Percentiles rank a stretch among this genome's conserved stretches.
phyloP scores from a whole-genome alignment of 1,140 invertebrate genomes.

The Drosophila ercepeae region DNA sequence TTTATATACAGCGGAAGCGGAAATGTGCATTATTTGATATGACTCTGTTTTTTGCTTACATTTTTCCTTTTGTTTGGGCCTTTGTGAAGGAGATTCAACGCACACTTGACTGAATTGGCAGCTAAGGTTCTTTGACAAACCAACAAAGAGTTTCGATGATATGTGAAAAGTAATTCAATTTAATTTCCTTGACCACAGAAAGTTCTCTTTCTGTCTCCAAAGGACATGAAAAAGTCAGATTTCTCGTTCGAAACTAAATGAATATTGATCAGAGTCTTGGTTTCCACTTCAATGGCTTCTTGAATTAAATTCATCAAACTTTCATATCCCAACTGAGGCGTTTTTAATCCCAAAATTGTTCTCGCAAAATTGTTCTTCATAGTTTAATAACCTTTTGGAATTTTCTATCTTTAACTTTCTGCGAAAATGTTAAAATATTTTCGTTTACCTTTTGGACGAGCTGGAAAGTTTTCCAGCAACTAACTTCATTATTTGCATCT shows the following conservation, averaged over 20 bases:
- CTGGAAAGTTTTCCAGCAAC: constrained; percentile 15
- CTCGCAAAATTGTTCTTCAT: constrained; percentile 4
- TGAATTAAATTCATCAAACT: constrained; percentile 13
- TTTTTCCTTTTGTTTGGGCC: constrained; percentile 14
- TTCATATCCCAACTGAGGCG: not conserved
- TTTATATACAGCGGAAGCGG: constrained; percentile 60
- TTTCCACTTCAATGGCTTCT: constrained; percentile 16
- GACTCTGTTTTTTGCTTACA: constrained; percentile 21
- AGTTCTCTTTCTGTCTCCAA: not conserved
- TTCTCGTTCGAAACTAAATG: constrained; percentile 9
- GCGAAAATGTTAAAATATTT: constrained; percentile 1
- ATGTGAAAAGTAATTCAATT: constrained; percentile 41
- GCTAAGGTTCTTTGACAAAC: constrained; percentile 19
- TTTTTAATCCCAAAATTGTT: not conserved
- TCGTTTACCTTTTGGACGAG: constrained; percentile 21
- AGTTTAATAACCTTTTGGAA: constrained; percentile 13
- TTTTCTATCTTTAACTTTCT: constrained; percentile 15
- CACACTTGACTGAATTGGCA: constrained; percentile 29
- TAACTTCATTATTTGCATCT: not conserved
- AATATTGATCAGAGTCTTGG: constrained; percentile 9
- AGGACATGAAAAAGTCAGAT: constrained; percentile 4
- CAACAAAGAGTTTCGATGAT: not conserved
- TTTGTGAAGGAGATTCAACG: not conserved
- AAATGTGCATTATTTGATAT: constrained; percentile 78
- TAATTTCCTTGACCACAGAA: constrained; percentile 25